These are phyloP conservation scores for Caenorhabditis angaria DNA, from an alignment of 2,888 invertebrate species.

Conservation along the genomic window DNA sequence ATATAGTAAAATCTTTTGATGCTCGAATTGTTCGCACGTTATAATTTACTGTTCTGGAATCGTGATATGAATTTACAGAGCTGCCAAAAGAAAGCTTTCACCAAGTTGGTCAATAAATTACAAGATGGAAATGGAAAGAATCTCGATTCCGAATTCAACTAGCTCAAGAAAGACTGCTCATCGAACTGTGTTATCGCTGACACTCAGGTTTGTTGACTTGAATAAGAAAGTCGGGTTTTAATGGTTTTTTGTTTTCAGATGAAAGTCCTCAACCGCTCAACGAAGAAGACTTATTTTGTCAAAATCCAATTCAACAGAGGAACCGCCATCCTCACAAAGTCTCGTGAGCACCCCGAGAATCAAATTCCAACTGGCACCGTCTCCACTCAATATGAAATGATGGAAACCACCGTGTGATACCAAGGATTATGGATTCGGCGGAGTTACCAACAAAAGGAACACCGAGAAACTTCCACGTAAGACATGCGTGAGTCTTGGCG, in stretches of 20 bases:
- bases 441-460: conserved; percentile 99
- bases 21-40: no score
- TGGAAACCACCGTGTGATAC: conserved; percentile 98
- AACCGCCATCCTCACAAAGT: conserved; percentile 92
- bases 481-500: conserved; percentile 95
- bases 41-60: conserved; percentile 52
- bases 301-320: conserved; percentile 99
- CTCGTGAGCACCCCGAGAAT: conserved; percentile 92
- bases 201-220: conserved; percentile 82
- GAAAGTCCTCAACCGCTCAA: conserved; percentile 94
- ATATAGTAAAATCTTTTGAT: no score
- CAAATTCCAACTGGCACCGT: conserved; percentile 82
- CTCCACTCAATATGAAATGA: conserved; percentile 96
- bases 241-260: conserved; percentile 83
- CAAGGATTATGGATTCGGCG: conserved; percentile 99
- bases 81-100: conserved; percentile 99
- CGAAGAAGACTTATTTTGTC: conserved; percentile 99
- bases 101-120: conserved; percentile 98
- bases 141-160: conserved; percentile 93
- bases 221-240: no score
- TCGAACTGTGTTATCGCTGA: conserved; percentile 95
- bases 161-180: conserved; percentile 97
- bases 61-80: conserved; percentile 79
- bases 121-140: conserved; percentile 94
- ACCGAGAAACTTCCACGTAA: conserved; percentile 99